Evolutionary conservation across 2,797 vertebrate genomes (phyloP).

Genomic region (Alcedo quadribrachys): DNA sequence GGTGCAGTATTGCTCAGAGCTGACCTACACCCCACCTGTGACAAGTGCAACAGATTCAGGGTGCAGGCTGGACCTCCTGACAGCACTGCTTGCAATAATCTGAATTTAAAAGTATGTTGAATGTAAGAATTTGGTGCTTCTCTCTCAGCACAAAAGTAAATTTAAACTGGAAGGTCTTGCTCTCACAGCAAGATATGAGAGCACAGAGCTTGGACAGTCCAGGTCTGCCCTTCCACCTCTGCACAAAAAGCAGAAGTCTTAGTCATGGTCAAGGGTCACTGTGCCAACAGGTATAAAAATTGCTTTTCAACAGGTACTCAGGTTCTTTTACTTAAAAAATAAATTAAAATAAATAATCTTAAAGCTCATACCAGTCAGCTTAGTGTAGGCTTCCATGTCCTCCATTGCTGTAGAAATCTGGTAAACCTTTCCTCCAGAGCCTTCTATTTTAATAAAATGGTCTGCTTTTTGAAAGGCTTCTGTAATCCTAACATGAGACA

Average conservation of each 20-base stretch:
- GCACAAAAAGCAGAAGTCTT: neutral
- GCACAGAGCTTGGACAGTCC: neutral
- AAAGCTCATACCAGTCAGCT: conserved; percentile 87
- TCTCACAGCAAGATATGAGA: neutral
- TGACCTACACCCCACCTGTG: neutral
- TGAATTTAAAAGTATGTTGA: accelerated
- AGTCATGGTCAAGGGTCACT: too few relatives aligned
- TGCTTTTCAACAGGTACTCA: neutral
- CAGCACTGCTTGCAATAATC: neutral
- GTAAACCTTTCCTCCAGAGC: conserved; percentile 78
- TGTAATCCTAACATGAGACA: conserved; percentile 85
- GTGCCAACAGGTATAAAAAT: neutral
- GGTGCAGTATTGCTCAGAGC: neutral
- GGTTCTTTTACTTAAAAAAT: neutral
- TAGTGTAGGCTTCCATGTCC: conserved; percentile 95
- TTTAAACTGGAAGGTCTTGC: neutral
- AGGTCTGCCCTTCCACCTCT: neutral
- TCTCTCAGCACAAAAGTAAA: neutral
- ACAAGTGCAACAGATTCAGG: neutral
- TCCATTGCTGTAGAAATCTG: conserved; percentile 88
- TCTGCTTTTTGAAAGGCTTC: conserved; percentile 94
- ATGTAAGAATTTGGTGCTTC: neutral
- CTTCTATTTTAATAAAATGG: conserved; percentile 80
- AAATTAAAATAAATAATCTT: too few relatives aligned
- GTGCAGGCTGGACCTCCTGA: neutral